Evolutionary conservation across 1,140 invertebrate genomes (phyloP).

Genomic region (Drosophila mauritiana): DNA sequence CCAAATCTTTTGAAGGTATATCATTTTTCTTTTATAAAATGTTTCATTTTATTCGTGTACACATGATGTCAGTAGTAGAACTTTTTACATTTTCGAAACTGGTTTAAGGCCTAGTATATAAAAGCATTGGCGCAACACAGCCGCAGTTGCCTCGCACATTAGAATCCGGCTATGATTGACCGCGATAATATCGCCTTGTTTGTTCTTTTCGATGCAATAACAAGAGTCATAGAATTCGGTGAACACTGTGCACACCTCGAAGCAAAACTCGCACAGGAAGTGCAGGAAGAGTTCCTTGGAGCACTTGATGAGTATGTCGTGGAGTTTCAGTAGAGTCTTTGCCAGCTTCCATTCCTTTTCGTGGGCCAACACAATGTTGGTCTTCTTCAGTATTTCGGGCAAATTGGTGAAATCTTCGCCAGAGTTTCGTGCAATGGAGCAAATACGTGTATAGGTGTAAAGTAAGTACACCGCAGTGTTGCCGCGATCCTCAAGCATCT

Average conservation of each 20-base stretch:
- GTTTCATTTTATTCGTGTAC: constrained; percentile 10
- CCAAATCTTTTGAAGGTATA: too few species aligned
- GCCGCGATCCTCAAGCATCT: constrained; percentile 99
- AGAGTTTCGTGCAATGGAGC: constrained; percentile 94
- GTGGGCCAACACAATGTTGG: constrained; percentile 89
- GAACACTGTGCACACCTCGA: constrained; percentile 96
- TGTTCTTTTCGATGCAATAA: constrained; percentile 98
- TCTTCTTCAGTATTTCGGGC: constrained; percentile 84
- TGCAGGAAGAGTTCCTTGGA: constrained; percentile 94
- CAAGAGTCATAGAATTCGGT: constrained; percentile 99
- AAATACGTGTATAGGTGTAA: constrained; percentile 97
- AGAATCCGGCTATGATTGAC: constrained; percentile 95
- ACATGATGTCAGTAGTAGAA: constrained; percentile 6
- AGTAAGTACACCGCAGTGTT: constrained; percentile 99
- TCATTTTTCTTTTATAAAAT: background rate
- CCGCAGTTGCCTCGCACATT: constrained; percentile 96
- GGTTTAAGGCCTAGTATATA: constrained; percentile 96
- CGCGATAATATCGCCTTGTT: constrained; percentile 90
- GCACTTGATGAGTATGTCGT: constrained; percentile 94
- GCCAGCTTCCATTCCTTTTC: constrained; percentile 98
- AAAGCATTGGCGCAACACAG: constrained; percentile 94
- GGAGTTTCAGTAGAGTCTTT: constrained; percentile 93
- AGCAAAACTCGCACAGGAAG: constrained; percentile 97
- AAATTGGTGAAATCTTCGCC: constrained; percentile 87
- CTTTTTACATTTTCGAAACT: constrained; percentile 93